A percentile compares a stretch with the other conserved stretches of the same genome.
Conservation (phyloP, 2,888 invertebrate species). For the Caradrina clavipalpis region DNA sequence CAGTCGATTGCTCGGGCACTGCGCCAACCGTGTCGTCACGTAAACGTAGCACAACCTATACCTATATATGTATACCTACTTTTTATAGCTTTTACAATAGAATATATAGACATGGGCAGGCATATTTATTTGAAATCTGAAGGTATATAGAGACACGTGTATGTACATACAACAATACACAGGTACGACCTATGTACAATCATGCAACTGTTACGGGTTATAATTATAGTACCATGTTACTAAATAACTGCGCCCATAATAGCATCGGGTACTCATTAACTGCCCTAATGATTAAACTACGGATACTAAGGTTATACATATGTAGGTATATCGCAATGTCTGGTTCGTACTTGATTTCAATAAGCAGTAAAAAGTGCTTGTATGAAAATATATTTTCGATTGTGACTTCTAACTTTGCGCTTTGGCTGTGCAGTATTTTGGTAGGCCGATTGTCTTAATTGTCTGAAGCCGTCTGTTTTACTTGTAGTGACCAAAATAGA, state of each 20-base stretch:
- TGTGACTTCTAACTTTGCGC: background rate
- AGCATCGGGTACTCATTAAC: constrained; percentile 6
- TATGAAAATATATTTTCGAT: too few species aligned
- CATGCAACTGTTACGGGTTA: background rate
- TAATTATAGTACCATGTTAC: background rate
- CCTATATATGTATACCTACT: background rate
- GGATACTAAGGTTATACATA: background rate
- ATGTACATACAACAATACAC: too few species aligned
- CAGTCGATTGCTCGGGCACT: too few species aligned
- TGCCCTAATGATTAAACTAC: constrained; percentile 8
- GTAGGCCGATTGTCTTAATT: background rate
- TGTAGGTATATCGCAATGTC: background rate
- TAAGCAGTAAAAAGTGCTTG: background rate
- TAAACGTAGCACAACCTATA: too few species aligned
- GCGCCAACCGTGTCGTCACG: too few species aligned
- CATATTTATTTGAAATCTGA: too few species aligned
- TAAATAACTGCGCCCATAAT: constrained; percentile 11
- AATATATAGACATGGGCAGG: too few species aligned
- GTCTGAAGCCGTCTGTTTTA: background rate
- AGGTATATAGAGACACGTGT: too few species aligned
- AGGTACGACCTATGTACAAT: too few species aligned
- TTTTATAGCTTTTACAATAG: background rate
- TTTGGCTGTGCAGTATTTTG: background rate
- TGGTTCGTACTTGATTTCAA: background rate
- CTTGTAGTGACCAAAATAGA: background rate